Evolutionary conservation across 2,113 vertebrate species (phyloP).

Genomic region (Chaetodon trifascialis): DNA sequence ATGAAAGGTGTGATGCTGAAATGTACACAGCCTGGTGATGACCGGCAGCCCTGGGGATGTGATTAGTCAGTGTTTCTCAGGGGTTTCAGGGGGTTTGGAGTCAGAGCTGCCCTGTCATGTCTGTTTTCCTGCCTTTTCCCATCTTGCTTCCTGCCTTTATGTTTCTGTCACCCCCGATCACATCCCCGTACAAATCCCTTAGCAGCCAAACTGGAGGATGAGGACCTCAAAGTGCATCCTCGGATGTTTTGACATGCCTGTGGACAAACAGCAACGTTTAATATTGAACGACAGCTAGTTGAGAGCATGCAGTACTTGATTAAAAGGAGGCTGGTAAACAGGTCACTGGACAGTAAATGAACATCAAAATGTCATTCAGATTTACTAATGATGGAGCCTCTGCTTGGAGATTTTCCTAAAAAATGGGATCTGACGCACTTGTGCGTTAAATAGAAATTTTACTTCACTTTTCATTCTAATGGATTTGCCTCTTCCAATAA

Average conservation of each 20-base stretch:
- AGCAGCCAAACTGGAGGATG: conserved; percentile 9
- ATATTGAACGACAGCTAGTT: not conserved
- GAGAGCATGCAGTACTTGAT: not conserved
- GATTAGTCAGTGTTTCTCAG: conserved; percentile 19
- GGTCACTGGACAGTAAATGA: not conserved
- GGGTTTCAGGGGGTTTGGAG: conserved; percentile 10
- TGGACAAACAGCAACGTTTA: not conserved
- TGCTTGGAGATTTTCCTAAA: not conserved
- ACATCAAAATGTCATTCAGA: not conserved
- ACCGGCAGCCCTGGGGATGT: conserved; percentile 6
- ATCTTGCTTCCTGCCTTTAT: conserved; percentile 47
- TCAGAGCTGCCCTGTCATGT: conserved; percentile 32
- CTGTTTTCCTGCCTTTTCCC: conserved; percentile 28
- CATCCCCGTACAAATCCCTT: conserved; percentile 4
- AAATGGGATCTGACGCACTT: not conserved
- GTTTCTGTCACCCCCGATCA: conserved; percentile 8
- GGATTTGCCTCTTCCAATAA: not conserved
- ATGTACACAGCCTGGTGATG: not conserved
- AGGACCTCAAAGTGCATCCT: conserved; percentile 4
- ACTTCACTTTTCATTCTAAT: not conserved
- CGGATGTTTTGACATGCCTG: not conserved
- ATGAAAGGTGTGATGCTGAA: not conserved
- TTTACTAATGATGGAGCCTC: not conserved
- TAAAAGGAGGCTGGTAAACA: not conserved
- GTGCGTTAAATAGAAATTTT: conserved; percentile 1